Percentiles rank a stretch among this genome's conserved stretches.
Evolutionary conservation across 2,888 invertebrate species (phyloP).

Genomic region (Heliconius sara): DNA sequence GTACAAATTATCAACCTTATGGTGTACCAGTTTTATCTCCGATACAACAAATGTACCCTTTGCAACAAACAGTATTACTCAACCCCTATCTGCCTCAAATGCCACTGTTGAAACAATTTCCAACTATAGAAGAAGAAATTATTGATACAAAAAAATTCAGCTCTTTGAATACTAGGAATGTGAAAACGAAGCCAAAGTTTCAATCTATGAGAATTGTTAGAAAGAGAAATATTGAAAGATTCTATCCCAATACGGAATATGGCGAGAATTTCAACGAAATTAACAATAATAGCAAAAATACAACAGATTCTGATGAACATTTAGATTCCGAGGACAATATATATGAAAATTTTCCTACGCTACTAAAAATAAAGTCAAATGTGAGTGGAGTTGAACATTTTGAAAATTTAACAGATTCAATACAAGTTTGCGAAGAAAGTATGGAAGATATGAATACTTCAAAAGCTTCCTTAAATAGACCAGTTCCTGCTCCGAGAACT

Average conservation of each 20-base stretch:
- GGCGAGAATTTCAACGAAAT: constrained; percentile 79
- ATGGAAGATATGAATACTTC: constrained; percentile 62
- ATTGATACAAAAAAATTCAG: constrained; percentile 72
- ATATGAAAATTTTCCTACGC: constrained; percentile 77
- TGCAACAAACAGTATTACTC: constrained; percentile 74
- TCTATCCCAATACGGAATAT: constrained; percentile 80
- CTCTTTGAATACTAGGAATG: constrained; percentile 73
- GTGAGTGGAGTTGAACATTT: constrained; percentile 80
- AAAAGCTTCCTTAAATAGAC: constrained; percentile 81
- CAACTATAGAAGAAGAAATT: constrained; percentile 72
- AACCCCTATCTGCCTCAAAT: constrained; percentile 76
- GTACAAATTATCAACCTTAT: constrained; percentile 62
- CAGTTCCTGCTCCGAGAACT: constrained; percentile 85
- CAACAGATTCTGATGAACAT: constrained; percentile 57
- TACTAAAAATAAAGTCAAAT: constrained; percentile 65
- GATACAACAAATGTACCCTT: constrained; percentile 77
- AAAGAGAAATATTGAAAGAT: constrained; percentile 78
- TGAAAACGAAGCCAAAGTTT: constrained; percentile 68
- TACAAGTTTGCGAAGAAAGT: constrained; percentile 85
- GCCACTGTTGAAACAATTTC: constrained; percentile 75
- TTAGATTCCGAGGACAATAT: constrained; percentile 64
- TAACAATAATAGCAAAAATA: constrained; percentile 70
- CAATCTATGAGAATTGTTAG: constrained; percentile 78
- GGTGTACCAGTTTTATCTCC: constrained; percentile 75
- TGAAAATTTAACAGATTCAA: constrained; percentile 87